Evolutionary conservation across 2,113 vertebrate genomes (phyloP).

Genomic region (Sebastes schlegelii): DNA sequence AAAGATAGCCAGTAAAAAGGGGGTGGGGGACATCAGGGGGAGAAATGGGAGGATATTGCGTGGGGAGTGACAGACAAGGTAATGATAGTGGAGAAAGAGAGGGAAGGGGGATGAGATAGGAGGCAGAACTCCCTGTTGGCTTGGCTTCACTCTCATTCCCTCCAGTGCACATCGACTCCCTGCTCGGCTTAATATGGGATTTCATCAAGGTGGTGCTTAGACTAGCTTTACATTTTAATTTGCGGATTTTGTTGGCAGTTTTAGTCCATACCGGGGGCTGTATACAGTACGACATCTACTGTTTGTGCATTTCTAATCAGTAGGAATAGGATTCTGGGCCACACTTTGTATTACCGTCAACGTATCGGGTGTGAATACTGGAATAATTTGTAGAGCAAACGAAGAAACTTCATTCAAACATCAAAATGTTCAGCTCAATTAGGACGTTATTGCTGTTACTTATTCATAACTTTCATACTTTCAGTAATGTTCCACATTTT

Average conservation of each 20-base stretch:
- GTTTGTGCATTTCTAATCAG: slow-evolving; percentile 52
- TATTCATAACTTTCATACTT: no score
- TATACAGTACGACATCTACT: slow-evolving; percentile 37
- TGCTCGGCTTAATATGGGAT: slow-evolving; percentile 75
- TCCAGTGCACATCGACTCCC: slow-evolving; percentile 69
- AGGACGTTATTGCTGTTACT: no score
- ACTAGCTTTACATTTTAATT: slow-evolving; percentile 82
- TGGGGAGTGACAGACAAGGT: slow-evolving; percentile 66
- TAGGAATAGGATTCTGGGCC: slow-evolving; percentile 40
- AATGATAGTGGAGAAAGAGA: slow-evolving; percentile 63
- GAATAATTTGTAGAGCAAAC: not conserved
- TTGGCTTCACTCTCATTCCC: slow-evolving; percentile 71
- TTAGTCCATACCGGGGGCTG: slow-evolving; percentile 38
- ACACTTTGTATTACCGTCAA: slow-evolving; percentile 49
- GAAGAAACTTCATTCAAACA: not conserved
- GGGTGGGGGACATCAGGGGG: not conserved
- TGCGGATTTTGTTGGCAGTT: slow-evolving; percentile 63
- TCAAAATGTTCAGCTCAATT: not conserved
- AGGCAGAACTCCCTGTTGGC: slow-evolving; percentile 66
- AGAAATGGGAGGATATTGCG: slow-evolving; percentile 58
- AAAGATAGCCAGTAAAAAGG: slow-evolving; percentile 37
- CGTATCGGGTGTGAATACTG: slow-evolving; percentile 6
- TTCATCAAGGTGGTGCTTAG: slow-evolving; percentile 79
- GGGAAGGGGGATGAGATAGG: slow-evolving; percentile 51
- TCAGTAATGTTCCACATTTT: not conserved